phyloP scores from a whole-genome alignment of 2,888 invertebrate genomes.

The Xanthia icteritia region DNA sequence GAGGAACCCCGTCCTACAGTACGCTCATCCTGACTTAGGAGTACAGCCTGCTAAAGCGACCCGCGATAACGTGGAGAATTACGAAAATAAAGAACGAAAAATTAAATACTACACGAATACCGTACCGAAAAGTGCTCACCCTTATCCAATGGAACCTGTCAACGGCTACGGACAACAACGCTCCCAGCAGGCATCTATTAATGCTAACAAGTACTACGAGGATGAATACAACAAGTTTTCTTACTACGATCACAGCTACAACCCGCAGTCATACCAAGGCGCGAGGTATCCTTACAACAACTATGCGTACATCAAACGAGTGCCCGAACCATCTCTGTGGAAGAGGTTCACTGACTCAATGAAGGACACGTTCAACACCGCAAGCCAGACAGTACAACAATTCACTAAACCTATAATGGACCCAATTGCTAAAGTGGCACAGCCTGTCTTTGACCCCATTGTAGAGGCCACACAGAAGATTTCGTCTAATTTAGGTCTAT shows the following conservation, averaged over 20 bases:
- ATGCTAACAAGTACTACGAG: constrained; percentile 86
- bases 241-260: constrained; percentile 90
- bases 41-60: constrained; percentile 93
- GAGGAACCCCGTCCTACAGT: constrained; percentile 94
- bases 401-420: constrained; percentile 91
- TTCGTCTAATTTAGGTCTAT: constrained; percentile 93
- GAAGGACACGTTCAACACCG: constrained; percentile 93
- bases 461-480: constrained; percentile 95
- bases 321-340: constrained; percentile 92
- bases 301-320: constrained; percentile 91
- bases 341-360: constrained; percentile 93
- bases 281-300: constrained; percentile 91
- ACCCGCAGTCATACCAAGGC: constrained; percentile 62
- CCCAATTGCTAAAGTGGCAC: constrained; percentile 90
- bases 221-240: constrained; percentile 89
- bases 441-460: constrained; percentile 93
- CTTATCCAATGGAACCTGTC: constrained; percentile 89
- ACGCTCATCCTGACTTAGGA: constrained; percentile 95
- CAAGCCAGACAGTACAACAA: constrained; percentile 93
- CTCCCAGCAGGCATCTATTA: constrained; percentile 86
- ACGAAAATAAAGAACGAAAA: constrained; percentile 81
- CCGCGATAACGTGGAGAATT: constrained; percentile 81
- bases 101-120: constrained; percentile 88
- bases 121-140: constrained; percentile 90
- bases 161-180: constrained; percentile 85